Conservation (phyloP, 1,140 invertebrate genomes). For the Fopius arisanus region DNA sequence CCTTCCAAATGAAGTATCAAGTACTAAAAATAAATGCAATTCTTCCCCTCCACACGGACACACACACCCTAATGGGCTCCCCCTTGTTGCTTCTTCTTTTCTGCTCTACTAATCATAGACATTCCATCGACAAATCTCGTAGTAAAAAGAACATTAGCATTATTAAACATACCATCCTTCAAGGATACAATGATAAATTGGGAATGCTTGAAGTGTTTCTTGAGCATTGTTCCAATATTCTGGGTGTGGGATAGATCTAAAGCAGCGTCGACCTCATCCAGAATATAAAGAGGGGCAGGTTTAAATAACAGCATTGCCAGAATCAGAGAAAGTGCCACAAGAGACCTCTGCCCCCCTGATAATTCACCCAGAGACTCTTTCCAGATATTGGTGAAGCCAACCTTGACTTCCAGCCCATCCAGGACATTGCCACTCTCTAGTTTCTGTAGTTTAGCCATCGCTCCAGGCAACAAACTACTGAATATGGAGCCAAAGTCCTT, state of each 20-base stretch:
- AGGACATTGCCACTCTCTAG: constrained; percentile 76
- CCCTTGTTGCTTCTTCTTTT: constrained; percentile 37
- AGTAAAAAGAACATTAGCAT: constrained; percentile 97
- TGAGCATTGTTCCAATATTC: constrained; percentile 97
- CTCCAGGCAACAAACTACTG: constrained; percentile 87
- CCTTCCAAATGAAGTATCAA: not conserved
- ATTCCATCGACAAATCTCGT: constrained; percentile 96
- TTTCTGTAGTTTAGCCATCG: constrained; percentile 84
- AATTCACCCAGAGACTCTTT: constrained; percentile 96
- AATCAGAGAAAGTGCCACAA: constrained; percentile 96
- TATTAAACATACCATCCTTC: constrained; percentile 99
- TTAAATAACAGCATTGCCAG: constrained; percentile 96
- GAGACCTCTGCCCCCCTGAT: constrained; percentile 94
- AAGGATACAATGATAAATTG: constrained; percentile 99
- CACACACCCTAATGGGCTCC: constrained; percentile 34
- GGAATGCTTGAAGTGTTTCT: constrained; percentile 92
- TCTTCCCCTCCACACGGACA: constrained; percentile 20
- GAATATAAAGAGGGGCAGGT: constrained; percentile 97
- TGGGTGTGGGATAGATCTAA: constrained; percentile 98
- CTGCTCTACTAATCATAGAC: constrained; percentile 83
- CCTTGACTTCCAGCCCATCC: constrained; percentile 91
- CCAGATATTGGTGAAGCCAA: constrained; percentile 93
- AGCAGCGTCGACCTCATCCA: constrained; percentile 99
- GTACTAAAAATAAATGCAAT: not conserved
- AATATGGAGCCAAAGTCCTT: constrained; percentile 98